A percentile compares a stretch with the other conserved stretches of the same genome.
Evolutionary conservation across 2,888 invertebrate species (phyloP).

Genomic region (Tipula helvola): DNA sequence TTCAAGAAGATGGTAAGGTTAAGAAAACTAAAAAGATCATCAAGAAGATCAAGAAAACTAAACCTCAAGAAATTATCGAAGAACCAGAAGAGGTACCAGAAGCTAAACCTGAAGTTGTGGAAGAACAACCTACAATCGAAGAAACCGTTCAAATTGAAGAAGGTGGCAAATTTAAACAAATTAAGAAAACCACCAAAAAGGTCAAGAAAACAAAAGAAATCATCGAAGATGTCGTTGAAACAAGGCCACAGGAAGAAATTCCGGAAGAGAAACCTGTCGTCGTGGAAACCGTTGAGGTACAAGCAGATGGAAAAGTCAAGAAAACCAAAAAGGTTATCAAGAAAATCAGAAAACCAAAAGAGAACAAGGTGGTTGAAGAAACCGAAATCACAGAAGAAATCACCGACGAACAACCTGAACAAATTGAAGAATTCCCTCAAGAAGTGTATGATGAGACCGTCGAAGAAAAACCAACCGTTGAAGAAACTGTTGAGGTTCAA

Average conservation of each 20-base stretch:
- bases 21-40: constrained; percentile 15
- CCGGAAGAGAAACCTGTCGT: not conserved
- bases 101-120: constrained; percentile 16
- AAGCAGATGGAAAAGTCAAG: not conserved
- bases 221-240: not conserved
- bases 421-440: not conserved
- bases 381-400: constrained; percentile 17
- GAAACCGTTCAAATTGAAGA: constrained; percentile 12
- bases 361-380: constrained; percentile 23
- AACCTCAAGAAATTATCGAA: constrained; percentile 19
- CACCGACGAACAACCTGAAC: constrained; percentile 21
- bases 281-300: not conserved
- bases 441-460: not conserved
- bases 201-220: not conserved
- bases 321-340: not conserved
- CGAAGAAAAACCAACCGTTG: not conserved
- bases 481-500: not conserved
- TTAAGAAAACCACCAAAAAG: not conserved
- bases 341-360: constrained; percentile 20
- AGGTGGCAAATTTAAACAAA: not conserved
- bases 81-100: constrained; percentile 14
- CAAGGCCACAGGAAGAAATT: not conserved
- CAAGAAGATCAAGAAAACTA: constrained; percentile 17
- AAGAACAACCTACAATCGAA: constrained; percentile 20
- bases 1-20: constrained; percentile 7